A percentile compares a stretch with the other conserved stretches of the same genome.
phyloP scores from a whole-genome alignment of 1,140 invertebrate species.

The Diploscapter pachys region DNA sequence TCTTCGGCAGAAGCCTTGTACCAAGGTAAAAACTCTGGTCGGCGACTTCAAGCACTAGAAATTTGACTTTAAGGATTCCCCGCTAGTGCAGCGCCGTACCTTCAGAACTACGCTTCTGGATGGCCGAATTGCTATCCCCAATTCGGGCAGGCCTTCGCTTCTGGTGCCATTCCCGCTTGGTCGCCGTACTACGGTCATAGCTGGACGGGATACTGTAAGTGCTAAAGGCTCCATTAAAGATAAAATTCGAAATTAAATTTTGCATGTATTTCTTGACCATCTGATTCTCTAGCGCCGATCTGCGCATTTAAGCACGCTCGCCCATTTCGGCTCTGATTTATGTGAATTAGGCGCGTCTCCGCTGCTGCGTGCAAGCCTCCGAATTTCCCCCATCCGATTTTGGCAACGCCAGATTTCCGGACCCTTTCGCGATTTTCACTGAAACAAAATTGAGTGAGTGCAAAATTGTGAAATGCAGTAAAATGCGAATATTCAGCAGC shows the following conservation, averaged over 20 bases:
- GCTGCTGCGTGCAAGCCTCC: not conserved
- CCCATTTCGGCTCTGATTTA: not conserved
- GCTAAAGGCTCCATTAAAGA: constrained; percentile 2
- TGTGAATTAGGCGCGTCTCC: not conserved
- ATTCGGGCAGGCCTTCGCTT: constrained; percentile 41
- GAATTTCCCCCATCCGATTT: not conserved
- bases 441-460: too few relatives aligned
- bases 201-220: constrained; percentile 48
- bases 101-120: constrained; percentile 37
- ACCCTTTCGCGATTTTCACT: too few relatives aligned
- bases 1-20: not conserved
- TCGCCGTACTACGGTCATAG: constrained; percentile 32
- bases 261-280: too few relatives aligned
- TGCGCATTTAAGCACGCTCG: too few relatives aligned
- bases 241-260: constrained; percentile 3
- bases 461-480: too few relatives aligned
- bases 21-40: not conserved
- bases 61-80: too few relatives aligned
- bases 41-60: not conserved
- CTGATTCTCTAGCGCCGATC: too few relatives aligned
- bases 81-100: constrained; percentile 38
- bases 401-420: too few relatives aligned
- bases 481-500: too few relatives aligned
- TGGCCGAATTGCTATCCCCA: constrained; percentile 45
- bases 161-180: constrained; percentile 42